Evolutionary conservation across 2,888 invertebrate genomes (phyloP), one percentile per base, ranked within the genome.

Genomic region (Polyommatus iphigenia): DNA sequence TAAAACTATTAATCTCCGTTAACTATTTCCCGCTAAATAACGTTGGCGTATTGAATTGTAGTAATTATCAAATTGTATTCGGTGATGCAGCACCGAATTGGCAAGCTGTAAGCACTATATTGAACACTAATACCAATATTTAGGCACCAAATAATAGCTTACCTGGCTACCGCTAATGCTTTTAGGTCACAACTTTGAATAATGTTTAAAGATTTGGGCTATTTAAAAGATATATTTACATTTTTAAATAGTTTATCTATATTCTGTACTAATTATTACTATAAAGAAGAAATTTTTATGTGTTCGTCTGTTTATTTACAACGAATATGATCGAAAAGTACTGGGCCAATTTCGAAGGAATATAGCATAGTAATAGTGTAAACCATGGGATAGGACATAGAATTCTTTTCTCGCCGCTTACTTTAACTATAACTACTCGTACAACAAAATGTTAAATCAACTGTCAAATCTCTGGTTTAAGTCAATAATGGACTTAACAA

Each of bases 121-220:
- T 59, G 20, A 20, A 59, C 59, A 59, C 54, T 54, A 54, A 54
- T 20, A 20, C 71, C 71, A 71, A 71, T 72, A 72, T 72, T 72
- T 72, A 72, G 71, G 32, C 71, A 24, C 71, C 71, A 72, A 41
- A 72, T 41, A 41, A 72, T 29, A 67, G 67, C 6, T 29, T 67
- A 67, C 15, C 13, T 15, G 15, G 29, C 24, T 62, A 13, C 6
- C 10, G 24, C 6, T 62, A 62, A 20, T 20, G 20, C n/a, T 59
- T n/a, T n/a, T 59, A 54, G 18, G 54, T 54, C 15, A 54, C 54
- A 18, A 54, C 15, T 54, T 54, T 54, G 54, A 54, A 18, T 46
- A 54, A 54, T 18, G 54, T 54, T 54, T 18, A 54, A 50, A 50
- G 50, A 50, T 50, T 15, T 4, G 50, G 41, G 41, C 8, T 10